phyloP scores from a whole-genome alignment of 1,140 invertebrate genomes.

The Cyclargus thomasi region DNA sequence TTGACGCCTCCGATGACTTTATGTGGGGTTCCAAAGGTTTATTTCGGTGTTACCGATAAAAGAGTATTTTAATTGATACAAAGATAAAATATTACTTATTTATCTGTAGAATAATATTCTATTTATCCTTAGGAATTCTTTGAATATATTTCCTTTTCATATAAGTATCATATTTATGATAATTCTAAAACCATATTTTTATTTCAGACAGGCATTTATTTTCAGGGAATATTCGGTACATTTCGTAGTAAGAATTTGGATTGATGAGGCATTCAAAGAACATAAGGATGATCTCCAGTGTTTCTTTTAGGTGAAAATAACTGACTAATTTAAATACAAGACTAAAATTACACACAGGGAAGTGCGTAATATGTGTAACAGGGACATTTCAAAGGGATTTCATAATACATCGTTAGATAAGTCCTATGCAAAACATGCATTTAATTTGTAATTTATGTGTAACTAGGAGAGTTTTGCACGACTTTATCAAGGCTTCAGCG shows the following conservation, averaged over 20 bases:
- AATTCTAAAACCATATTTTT: too few relatives aligned
- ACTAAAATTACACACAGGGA: too few relatives aligned
- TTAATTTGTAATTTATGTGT: constrained; percentile 11
- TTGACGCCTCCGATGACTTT: constrained; percentile 52
- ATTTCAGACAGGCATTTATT: too few relatives aligned
- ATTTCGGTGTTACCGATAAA: constrained; percentile 38
- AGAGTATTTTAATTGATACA: constrained; percentile 32
- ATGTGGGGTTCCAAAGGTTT: constrained; percentile 44
- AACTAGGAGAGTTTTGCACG: constrained; percentile 6
- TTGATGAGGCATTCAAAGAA: too few relatives aligned
- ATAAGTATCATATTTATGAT: too few relatives aligned
- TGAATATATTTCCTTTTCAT: too few relatives aligned
- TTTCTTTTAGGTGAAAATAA: constrained; percentile 16
- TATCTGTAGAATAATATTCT: background rate
- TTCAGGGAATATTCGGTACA: too few relatives aligned
- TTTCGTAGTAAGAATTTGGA: too few relatives aligned
- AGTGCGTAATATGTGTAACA: background rate
- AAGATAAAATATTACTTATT: background rate
- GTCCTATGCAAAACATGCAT: background rate
- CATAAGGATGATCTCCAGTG: too few relatives aligned
- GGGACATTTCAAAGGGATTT: background rate
- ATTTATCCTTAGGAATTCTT: background rate
- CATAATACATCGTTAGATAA: background rate
- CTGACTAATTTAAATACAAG: too few relatives aligned
- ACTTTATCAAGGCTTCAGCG: constrained; percentile 4